Evolutionary conservation across 37 sponge, comb jelly and placozoan genomes (phyloP).

Genomic region (Halichondria panicea): DNA sequence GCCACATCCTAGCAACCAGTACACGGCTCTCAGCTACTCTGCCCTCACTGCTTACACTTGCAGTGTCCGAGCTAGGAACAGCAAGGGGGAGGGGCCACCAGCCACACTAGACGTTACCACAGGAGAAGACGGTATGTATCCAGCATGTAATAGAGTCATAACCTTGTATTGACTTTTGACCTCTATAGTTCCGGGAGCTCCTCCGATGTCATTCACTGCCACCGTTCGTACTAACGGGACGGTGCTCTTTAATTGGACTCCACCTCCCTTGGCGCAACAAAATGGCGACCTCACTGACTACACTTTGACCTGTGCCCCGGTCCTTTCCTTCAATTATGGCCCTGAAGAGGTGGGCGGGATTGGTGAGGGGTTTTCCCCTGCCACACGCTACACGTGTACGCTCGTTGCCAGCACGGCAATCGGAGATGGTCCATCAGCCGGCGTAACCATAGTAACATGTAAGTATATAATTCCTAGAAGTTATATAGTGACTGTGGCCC

Average conservation of each 20-base stretch:
- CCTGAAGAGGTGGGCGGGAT: too few species aligned
- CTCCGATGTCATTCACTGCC: background rate
- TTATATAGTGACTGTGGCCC: background rate
- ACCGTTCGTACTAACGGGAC: background rate
- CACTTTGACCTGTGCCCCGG: conserved; percentile 14
- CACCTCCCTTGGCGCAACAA: background rate
- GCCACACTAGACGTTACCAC: too few species aligned
- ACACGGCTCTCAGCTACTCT: too few species aligned
- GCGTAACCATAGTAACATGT: background rate
- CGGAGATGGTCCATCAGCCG: conserved; percentile 2
- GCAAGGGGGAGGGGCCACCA: conserved; percentile 1
- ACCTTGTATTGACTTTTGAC: background rate
- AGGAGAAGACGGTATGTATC: too few species aligned
- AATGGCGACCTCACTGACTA: conserved; percentile 21
- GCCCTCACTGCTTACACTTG: conserved; percentile 11
- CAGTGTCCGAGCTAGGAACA: background rate
- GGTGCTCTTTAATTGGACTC: background rate
- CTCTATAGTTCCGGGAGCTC: conserved; percentile 8
- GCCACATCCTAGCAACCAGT: too few species aligned
- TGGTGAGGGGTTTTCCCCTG: background rate
- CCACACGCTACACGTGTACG: conserved; percentile 9
- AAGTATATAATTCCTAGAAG: background rate
- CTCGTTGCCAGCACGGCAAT: conserved; percentile 6
- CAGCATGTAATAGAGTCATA: too few species aligned
- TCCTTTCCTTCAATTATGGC: background rate